Evolutionary conservation across 2,797 vertebrate genomes (phyloP).

Genomic region (Picus viridis): DNA sequence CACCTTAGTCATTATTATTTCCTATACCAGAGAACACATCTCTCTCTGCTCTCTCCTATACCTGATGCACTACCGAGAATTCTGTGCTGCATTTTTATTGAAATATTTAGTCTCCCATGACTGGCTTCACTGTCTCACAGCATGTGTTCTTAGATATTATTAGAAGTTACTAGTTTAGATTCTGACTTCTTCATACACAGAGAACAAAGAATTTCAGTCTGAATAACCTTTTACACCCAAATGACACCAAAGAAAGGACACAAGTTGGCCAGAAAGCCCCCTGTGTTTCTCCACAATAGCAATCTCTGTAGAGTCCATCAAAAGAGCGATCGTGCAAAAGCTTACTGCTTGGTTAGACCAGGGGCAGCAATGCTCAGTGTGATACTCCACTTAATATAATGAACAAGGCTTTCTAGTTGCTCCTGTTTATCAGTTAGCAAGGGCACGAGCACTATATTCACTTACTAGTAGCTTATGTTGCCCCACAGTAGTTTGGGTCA

Average conservation of each 20-base stretch:
- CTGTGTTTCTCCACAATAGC: background rate
- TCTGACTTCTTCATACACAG: background rate
- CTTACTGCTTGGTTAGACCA: background rate
- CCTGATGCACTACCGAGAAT: background rate
- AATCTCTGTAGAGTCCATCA: background rate
- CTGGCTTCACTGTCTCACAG: background rate
- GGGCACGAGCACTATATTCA: background rate
- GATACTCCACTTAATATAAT: background rate
- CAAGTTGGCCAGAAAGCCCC: background rate
- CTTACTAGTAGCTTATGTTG: background rate
- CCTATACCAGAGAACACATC: background rate
- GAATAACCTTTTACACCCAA: background rate
- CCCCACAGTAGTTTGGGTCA: background rate
- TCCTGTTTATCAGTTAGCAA: background rate
- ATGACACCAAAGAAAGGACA: background rate
- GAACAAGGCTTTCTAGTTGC: background rate
- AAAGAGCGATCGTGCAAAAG: background rate
- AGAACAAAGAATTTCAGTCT: background rate
- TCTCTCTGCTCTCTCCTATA: background rate
- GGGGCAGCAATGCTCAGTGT: background rate
- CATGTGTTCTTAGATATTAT: background rate
- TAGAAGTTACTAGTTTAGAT: background rate
- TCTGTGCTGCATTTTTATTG: background rate
- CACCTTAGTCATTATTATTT: conserved; percentile 40
- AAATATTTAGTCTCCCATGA: background rate